phyloP scores from a whole-genome alignment of 2,113 vertebrate species.

The Bubo bubo region DNA sequence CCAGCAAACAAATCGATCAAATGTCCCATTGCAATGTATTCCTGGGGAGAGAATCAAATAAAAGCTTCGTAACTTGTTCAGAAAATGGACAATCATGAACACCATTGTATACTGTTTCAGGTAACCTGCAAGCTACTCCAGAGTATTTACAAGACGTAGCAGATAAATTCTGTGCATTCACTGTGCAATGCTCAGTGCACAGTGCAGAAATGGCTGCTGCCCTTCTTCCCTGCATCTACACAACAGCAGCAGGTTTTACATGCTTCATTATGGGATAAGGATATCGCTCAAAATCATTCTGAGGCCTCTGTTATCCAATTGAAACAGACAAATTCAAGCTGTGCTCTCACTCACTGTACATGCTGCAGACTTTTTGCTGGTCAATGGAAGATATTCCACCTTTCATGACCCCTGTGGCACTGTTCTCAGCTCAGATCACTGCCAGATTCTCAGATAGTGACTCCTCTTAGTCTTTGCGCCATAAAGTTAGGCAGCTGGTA shows the following conservation, averaged over 20 bases:
- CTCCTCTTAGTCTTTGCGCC: not conserved
- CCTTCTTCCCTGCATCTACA: not conserved
- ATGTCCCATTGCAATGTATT: conserved; percentile 86
- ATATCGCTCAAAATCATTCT: not conserved
- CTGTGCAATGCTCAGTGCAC: not conserved
- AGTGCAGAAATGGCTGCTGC: not conserved
- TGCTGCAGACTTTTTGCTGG: not conserved
- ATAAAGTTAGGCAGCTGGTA: not conserved
- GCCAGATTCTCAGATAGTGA: not conserved
- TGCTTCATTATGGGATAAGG: not conserved
- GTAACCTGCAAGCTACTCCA: not conserved
- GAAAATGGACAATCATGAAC: not conserved
- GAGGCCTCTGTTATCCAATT: not conserved
- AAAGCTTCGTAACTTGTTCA: not conserved
- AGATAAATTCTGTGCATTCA: not conserved
- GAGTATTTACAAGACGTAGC: not conserved
- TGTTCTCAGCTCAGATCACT: not conserved
- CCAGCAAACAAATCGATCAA: conserved; percentile 90
- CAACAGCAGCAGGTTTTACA: not conserved
- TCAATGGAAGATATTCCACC: not conserved
- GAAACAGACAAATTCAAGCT: not conserved
- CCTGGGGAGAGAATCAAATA: conserved; percentile 70
- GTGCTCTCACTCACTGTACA: not conserved
- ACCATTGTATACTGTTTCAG: not conserved
- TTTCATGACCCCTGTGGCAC: not conserved